A percentile compares a stretch with the other conserved stretches of the same genome.
Evolutionary conservation across 2,888 invertebrate genomes (phyloP).

Genomic region (Homarus gammarus): DNA sequence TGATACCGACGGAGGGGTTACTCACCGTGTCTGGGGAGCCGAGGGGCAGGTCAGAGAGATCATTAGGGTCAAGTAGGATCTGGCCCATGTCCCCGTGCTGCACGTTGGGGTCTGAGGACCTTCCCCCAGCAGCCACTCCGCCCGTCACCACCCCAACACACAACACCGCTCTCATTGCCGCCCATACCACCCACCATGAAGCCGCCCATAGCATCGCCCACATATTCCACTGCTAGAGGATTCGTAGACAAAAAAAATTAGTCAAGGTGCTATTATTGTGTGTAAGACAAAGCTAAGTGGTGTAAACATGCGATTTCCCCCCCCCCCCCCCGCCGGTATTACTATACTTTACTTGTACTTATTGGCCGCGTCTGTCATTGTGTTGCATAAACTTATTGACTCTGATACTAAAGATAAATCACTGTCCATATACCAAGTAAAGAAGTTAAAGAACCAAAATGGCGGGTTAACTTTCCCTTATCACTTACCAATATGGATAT

Average conservation of each 20-base stretch:
- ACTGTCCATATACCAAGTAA: too few relatives aligned
- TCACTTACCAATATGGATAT: too few relatives aligned
- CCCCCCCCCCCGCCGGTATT: too few relatives aligned
- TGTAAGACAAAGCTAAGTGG: too few relatives aligned
- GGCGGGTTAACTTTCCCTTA: too few relatives aligned
- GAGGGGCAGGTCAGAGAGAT: conserved; percentile 27
- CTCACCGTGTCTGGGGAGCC: conserved; percentile 38
- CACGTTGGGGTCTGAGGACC: conserved; percentile 50
- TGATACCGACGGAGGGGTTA: not conserved
- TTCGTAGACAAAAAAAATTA: not conserved
- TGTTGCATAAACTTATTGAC: too few relatives aligned
- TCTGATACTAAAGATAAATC: too few relatives aligned
- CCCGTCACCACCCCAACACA: not conserved
- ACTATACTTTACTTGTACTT: too few relatives aligned
- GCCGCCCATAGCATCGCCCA: not conserved
- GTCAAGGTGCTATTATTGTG: too few relatives aligned
- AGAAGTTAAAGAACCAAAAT: too few relatives aligned
- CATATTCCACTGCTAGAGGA: not conserved
- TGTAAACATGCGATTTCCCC: too few relatives aligned
- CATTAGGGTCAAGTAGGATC: conserved; percentile 22
- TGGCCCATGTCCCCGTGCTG: conserved; percentile 37
- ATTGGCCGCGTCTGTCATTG: too few relatives aligned
- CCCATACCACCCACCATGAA: not conserved
- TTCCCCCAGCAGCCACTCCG: not conserved
- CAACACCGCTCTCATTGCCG: not conserved